A percentile compares a stretch with the other conserved stretches of the same genome.
Conservation (phyloP, 2,113 vertebrate genomes). For the Glareola pratincola region DNA sequence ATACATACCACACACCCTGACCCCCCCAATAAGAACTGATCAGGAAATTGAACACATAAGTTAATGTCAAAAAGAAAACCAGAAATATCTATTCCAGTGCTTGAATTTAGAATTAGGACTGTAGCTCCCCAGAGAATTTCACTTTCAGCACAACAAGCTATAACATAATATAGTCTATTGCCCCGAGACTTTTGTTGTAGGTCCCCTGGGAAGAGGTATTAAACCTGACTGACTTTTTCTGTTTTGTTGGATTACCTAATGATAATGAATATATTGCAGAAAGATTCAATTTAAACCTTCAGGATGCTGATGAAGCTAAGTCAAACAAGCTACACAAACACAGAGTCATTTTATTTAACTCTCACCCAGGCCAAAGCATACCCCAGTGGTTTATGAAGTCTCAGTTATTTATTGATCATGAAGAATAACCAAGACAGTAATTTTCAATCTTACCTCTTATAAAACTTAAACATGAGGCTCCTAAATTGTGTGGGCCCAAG, state of each 20-base stretch:
- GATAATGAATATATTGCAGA: conserved; percentile 28
- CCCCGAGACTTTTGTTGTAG: neutral
- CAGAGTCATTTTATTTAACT: neutral
- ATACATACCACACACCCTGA: neutral
- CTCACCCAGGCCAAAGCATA: neutral
- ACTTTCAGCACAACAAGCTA: neutral
- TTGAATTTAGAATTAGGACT: neutral
- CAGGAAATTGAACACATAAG: neutral
- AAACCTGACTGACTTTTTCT: neutral
- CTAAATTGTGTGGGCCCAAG: neutral
- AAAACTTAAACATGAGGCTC: neutral
- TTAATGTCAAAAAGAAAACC: neutral
- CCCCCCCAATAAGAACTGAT: neutral
- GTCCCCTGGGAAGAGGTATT: neutral
- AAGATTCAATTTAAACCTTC: conserved; percentile 14
- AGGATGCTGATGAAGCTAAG: conserved; percentile 22
- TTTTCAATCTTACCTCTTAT: neutral
- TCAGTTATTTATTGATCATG: conserved; percentile 21
- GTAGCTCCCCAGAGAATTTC: neutral
- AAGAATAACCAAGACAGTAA: conserved; percentile 8
- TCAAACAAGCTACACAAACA: conserved; percentile 49
- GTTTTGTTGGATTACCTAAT: neutral
- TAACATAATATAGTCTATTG: neutral
- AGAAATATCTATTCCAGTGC: neutral
- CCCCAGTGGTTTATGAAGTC: neutral